Evolutionary conservation across 2,113 vertebrate genomes (phyloP).

Genomic region (Calcarius ornatus): DNA sequence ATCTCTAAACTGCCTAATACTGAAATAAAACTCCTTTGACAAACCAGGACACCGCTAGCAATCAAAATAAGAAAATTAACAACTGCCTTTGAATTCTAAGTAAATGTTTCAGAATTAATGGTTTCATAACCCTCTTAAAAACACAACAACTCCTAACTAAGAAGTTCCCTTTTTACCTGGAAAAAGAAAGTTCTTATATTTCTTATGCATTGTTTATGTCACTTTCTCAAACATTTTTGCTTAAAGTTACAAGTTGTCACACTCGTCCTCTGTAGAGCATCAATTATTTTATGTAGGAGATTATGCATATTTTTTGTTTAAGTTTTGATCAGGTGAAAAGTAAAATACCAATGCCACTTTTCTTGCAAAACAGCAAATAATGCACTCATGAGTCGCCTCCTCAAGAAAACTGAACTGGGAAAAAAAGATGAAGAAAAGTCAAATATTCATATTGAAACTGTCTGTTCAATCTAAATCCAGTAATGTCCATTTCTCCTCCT

Average conservation of each 20-base stretch:
- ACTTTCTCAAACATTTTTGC: not conserved
- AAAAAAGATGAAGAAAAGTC: not conserved
- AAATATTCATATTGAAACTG: not conserved
- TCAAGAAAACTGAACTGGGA: not conserved
- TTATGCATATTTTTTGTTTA: not conserved
- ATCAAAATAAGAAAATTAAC: not conserved
- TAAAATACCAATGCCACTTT: not conserved
- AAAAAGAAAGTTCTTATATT: not conserved
- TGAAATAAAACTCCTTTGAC: not conserved
- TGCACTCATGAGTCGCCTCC: not conserved
- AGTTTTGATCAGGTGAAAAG: not conserved
- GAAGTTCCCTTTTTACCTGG: not conserved
- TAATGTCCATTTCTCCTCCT: not conserved
- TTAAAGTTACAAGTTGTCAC: not conserved
- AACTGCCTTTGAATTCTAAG: not conserved
- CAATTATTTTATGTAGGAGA: not conserved
- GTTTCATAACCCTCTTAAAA: not conserved
- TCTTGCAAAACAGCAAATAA: not conserved
- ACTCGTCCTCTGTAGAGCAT: not conserved
- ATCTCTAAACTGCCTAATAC: not conserved
- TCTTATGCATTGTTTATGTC: not conserved
- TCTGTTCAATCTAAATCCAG: not conserved
- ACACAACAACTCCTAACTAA: not conserved
- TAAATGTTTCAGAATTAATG: not conserved
- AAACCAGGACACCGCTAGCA: not conserved